phyloP scores from a whole-genome alignment of 2,888 invertebrate genomes.

The Drosophila borborema region DNA sequence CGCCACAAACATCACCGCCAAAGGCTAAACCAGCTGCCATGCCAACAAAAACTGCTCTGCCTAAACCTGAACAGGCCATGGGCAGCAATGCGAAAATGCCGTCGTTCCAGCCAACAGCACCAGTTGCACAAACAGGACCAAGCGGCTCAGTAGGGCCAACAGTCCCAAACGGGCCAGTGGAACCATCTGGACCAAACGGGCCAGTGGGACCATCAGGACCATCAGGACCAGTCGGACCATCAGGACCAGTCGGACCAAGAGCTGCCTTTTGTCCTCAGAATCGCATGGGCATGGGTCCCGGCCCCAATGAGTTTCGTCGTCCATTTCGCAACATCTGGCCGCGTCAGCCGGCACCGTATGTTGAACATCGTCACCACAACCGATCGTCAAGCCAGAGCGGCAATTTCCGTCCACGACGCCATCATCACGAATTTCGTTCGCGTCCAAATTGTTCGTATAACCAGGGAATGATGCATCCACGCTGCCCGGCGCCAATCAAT shows the following conservation, averaged over 20 bases:
- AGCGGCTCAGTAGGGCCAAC: too few species aligned
- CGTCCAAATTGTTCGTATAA: neutral
- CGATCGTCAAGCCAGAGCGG: neutral
- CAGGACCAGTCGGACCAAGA: neutral
- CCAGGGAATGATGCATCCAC: neutral
- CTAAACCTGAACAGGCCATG: neutral
- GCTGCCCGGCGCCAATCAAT: neutral
- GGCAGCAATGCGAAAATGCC: too few species aligned
- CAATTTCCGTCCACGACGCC: conserved; percentile 3
- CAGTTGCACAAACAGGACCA: neutral
- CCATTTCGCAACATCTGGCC: neutral
- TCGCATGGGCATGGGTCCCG: too few species aligned
- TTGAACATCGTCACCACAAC: neutral
- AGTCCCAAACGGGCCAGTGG: too few species aligned
- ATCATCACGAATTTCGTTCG: neutral
- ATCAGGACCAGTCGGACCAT: too few species aligned
- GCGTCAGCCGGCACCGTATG: neutral
- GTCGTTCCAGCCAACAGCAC: too few species aligned
- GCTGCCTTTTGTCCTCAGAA: neutral
- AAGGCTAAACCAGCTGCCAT: neutral
- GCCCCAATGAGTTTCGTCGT: neutral
- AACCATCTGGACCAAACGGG: too few species aligned
- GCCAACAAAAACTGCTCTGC: too few species aligned
- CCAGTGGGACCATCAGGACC: neutral
- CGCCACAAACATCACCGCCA: neutral